phyloP scores from a whole-genome alignment of 1,140 invertebrate genomes.

The Magallana angulata region DNA sequence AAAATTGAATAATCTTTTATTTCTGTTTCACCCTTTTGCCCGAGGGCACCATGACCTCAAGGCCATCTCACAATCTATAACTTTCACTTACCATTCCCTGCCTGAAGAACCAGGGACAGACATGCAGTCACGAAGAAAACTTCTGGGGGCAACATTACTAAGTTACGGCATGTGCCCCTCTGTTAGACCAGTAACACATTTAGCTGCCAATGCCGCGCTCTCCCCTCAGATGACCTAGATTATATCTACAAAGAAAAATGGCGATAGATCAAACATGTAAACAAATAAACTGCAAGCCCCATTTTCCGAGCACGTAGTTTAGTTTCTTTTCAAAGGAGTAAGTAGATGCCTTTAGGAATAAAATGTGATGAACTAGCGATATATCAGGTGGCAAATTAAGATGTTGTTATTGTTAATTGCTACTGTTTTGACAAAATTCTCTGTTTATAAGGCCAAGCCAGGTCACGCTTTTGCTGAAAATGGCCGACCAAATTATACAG shows the following conservation, averaged over 20 bases:
- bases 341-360: neutral
- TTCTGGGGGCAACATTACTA: constrained; percentile 9
- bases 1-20: constrained; percentile 9
- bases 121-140: neutral
- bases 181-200: neutral
- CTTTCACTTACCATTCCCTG: constrained; percentile 23
- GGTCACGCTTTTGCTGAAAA: constrained; percentile 37
- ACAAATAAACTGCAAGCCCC: neutral
- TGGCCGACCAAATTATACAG: constrained; percentile 15
- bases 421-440: neutral
- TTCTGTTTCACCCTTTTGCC: neutral
- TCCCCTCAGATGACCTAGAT: constrained; percentile 14
- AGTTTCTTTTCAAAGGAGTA: neutral
- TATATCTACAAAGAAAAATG: constrained; percentile 36
- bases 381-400: neutral
- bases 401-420: neutral
- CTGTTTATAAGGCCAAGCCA: constrained; percentile 30
- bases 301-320: neutral
- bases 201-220: neutral
- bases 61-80: neutral
- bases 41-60: constrained; percentile 2
- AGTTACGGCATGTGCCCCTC: constrained; percentile 23
- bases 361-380: neutral
- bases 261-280: constrained; percentile 37
- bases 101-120: neutral